Percentiles rank a stretch among this genome's conserved stretches.
These are phyloP conservation scores for Andrena camellia DNA, from an alignment of 2,888 invertebrate genomes.

Conservation along the genomic window DNA sequence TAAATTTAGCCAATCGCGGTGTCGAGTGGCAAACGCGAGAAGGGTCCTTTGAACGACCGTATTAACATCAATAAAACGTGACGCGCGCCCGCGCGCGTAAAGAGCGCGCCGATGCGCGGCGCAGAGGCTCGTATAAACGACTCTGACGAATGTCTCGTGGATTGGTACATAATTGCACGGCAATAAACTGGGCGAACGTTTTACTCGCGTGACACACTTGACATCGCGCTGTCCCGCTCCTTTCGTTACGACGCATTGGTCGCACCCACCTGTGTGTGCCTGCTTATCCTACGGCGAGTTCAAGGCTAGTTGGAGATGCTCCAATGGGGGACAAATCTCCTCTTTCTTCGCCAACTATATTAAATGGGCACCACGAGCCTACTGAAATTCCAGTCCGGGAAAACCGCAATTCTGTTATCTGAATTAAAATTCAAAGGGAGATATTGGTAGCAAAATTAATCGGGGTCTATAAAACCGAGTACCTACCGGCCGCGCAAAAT, in stretches of 20 bases:
- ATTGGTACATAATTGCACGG: conserved; percentile 57
- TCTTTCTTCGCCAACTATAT: background rate
- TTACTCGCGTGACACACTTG: conserved; percentile 68
- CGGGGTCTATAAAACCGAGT: too few relatives aligned
- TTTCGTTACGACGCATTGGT: conserved; percentile 48
- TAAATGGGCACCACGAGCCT: background rate
- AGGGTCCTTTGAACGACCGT: conserved; percentile 48
- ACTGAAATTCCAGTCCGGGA: background rate
- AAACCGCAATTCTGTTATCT: background rate
- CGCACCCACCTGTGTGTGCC: conserved; percentile 33
- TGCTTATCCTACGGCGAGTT: conserved; percentile 42
- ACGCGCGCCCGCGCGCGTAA: conserved; percentile 11
- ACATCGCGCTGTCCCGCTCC: conserved; percentile 49
- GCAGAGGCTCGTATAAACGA: conserved; percentile 36
- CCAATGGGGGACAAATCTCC: conserved; percentile 24
- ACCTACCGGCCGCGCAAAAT: too few relatives aligned
- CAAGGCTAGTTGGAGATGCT: conserved; percentile 55
- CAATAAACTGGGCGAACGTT: conserved; percentile 62
- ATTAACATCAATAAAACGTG: conserved; percentile 66
- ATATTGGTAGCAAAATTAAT: too few relatives aligned
- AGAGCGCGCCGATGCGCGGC: conserved; percentile 20
- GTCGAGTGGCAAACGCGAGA: conserved; percentile 29
- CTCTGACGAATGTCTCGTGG: conserved; percentile 51
- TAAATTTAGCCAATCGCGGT: conserved; percentile 47
- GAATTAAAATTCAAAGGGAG: too few relatives aligned